Evolutionary conservation across 2,113 vertebrate species (phyloP).

Genomic region (Leiothrix lutea): DNA sequence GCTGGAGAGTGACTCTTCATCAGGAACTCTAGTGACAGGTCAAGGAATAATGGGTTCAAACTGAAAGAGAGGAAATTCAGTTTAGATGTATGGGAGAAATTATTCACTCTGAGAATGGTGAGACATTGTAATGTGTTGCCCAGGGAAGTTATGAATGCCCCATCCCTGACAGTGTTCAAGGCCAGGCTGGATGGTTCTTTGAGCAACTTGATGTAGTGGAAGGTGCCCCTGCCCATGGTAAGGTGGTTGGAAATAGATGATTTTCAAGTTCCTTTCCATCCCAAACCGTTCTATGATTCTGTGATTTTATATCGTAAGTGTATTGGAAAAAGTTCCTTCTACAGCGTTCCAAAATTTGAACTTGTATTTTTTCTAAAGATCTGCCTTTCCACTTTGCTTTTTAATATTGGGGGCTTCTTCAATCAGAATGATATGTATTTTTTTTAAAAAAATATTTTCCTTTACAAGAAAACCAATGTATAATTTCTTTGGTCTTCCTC

Average conservation of each 20-base stretch:
- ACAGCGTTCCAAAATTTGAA: background rate
- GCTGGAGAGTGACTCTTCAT: fast-evolving
- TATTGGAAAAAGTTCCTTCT: background rate
- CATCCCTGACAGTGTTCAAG: background rate
- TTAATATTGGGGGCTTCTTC: background rate
- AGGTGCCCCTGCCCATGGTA: background rate
- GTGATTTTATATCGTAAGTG: background rate
- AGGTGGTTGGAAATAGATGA: background rate
- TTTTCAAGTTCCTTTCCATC: background rate
- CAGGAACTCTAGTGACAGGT: background rate
- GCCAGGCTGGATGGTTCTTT: background rate
- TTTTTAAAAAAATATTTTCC: background rate
- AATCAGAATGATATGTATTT: background rate
- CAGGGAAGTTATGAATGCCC: background rate
- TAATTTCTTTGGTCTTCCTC: background rate
- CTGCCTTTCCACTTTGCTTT: background rate
- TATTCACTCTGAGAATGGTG: background rate
- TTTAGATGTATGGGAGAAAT: background rate
- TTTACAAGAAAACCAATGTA: background rate
- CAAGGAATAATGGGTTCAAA: background rate
- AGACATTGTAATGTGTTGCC: background rate
- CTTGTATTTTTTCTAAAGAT: background rate
- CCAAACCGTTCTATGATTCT: background rate
- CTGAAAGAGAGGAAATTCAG: background rate
- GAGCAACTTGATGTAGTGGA: background rate